These are phyloP conservation scores for Barypeithes pellucidus DNA, from an alignment of 2,888 invertebrate species.

Conservation along the genomic window DNA sequence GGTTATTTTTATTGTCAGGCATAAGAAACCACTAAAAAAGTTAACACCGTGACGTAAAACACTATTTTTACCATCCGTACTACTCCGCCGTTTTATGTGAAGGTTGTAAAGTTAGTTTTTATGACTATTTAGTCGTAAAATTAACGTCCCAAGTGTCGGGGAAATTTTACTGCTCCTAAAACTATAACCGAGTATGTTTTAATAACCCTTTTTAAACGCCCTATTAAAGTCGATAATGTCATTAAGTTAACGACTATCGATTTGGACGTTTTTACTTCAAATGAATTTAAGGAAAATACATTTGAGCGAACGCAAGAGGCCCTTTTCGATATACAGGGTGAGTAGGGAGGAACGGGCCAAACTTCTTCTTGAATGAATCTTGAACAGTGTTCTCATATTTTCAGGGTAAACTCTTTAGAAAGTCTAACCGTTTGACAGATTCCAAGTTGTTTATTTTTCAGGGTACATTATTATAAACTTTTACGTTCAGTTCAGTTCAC, in stretches of 20 bases:
- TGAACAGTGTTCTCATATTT: too few relatives aligned
- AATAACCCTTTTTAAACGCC: slow-evolving; percentile 49
- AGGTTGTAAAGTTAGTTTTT: slow-evolving; percentile 49
- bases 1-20: slow-evolving; percentile 19
- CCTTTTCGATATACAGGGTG: too few relatives aligned
- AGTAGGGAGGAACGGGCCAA: too few relatives aligned
- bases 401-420: too few relatives aligned
- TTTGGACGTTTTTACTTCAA: neutral
- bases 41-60: slow-evolving; percentile 45
- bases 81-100: slow-evolving; percentile 40
- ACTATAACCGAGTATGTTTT: slow-evolving; percentile 51
- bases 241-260: slow-evolving; percentile 43
- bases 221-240: slow-evolving; percentile 49
- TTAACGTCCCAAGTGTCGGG: slow-evolving; percentile 53
- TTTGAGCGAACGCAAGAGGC: too few relatives aligned
- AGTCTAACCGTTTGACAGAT: too few relatives aligned
- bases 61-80: slow-evolving; percentile 43
- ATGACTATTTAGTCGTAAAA: slow-evolving; percentile 46
- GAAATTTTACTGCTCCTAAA: slow-evolving; percentile 51
- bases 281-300: neutral
- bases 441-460: too few relatives aligned
- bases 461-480: too few relatives aligned
- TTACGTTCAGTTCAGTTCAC: too few relatives aligned
- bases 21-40: slow-evolving; percentile 22
- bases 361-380: too few relatives aligned